Conservation (phyloP, 2,888 invertebrate genomes). For the Tipula vernalis region DNA sequence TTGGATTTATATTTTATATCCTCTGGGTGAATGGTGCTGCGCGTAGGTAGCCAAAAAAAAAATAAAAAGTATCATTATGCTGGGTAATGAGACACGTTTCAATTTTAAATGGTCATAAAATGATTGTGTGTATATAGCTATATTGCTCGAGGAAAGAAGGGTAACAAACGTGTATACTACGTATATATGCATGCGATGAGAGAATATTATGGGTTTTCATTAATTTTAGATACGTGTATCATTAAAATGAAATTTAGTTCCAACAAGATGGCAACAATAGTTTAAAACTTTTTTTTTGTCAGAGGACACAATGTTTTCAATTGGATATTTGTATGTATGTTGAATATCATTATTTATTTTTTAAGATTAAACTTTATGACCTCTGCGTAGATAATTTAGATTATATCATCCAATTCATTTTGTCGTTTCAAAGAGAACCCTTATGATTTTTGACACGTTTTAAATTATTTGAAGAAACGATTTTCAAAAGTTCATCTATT, state of each 20-base stretch:
- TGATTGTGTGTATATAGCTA: not conserved
- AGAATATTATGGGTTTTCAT: not conserved
- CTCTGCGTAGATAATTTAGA: not conserved
- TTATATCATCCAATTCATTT: too few species aligned
- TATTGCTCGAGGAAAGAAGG: not conserved
- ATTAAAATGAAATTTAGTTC: not conserved
- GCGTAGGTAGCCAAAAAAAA: not conserved
- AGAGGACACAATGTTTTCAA: not conserved
- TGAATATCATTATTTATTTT: not conserved
- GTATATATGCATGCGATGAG: not conserved
- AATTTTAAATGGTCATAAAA: not conserved
- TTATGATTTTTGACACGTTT: too few species aligned
- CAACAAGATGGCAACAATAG: not conserved
- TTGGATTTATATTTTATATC: not conserved
- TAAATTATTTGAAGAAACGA: too few species aligned
- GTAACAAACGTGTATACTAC: not conserved
- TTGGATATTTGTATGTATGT: not conserved
- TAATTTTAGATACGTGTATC: not conserved
- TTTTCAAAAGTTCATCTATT: too few species aligned
- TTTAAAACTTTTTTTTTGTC: not conserved
- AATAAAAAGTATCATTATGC: not conserved
- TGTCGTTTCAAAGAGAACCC: too few species aligned
- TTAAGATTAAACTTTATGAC: not conserved
- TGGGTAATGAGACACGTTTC: not conserved
- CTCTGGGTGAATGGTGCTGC: not conserved